phyloP scores from a whole-genome alignment of 2,797 vertebrate genomes.

The Naso thynnoides region DNA sequence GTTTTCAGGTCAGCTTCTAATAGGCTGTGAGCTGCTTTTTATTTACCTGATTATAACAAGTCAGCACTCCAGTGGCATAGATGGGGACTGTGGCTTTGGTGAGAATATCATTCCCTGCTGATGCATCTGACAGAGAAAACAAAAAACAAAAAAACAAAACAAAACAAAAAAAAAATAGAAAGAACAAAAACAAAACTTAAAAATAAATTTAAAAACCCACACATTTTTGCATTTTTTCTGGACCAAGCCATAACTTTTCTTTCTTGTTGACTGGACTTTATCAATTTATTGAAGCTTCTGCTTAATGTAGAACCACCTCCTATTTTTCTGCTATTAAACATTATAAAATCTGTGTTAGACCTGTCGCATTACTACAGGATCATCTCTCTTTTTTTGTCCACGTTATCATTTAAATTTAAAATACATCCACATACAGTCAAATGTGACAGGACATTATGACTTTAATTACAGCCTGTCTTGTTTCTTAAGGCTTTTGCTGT shows the following conservation, averaged over 20 bases:
- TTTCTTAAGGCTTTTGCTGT: neutral
- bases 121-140: conserved; percentile 83
- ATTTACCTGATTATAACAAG: conserved; percentile 97
- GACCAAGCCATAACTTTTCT: neutral
- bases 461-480: neutral
- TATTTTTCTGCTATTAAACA: neutral
- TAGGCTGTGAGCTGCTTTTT: neutral
- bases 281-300: neutral
- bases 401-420: neutral
- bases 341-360: neutral
- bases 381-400: neutral
- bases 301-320: neutral
- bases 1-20: neutral
- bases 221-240: neutral
- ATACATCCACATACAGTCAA: too few species aligned
- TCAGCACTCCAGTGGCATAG: conserved; percentile 98
- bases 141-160: conserved; percentile 9
- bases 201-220: too few species aligned
- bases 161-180: neutral
- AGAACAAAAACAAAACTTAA: neutral
- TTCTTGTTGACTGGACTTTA: too few species aligned
- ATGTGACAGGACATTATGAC: neutral
- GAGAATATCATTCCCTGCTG: conserved; percentile 93
- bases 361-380: neutral
- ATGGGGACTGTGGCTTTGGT: conserved; percentile 99